Percentiles rank a stretch among this genome's conserved stretches.
These are phyloP conservation scores for Pseudorectes ferrugineus DNA, from an alignment of 2,113 vertebrate species.

Conservation along the genomic window DNA sequence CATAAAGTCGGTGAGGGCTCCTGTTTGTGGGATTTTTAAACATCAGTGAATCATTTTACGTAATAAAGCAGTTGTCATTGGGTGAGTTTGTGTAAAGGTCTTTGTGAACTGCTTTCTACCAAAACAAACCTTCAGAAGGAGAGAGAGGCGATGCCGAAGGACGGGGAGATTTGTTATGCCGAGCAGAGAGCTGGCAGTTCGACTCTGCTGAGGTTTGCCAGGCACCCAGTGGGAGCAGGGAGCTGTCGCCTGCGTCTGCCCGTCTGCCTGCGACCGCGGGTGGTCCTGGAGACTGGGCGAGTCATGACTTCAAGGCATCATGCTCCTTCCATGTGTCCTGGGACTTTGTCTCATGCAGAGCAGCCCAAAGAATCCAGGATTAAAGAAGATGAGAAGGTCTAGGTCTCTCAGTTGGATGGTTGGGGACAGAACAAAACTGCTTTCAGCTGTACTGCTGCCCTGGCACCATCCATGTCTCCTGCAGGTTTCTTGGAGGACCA, in stretches of 20 bases:
- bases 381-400: not conserved
- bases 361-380: not conserved
- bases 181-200: not conserved
- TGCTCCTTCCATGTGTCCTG: not conserved
- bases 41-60: conserved; percentile 41
- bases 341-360: rapidly evolving
- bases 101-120: not conserved
- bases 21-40: conserved; percentile 55
- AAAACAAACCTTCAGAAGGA: not conserved
- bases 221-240: not conserved
- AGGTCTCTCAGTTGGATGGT: not conserved
- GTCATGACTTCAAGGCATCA: not conserved
- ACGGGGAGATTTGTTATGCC: not conserved
- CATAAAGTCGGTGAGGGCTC: conserved; percentile 17
- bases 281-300: rapidly evolving
- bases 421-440: not conserved
- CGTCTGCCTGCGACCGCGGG: rapidly evolving
- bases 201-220: not conserved
- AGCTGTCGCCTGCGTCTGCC: not conserved
- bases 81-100: conserved; percentile 5
- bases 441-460: not conserved
- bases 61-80: not conserved
- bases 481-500: not conserved
- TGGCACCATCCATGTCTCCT: not conserved
- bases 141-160: not conserved